Evolutionary conservation across 1,140 invertebrate genomes (phyloP), one percentile per base, ranked within the genome.

Genomic region (Drosophila mauritiana): DNA sequence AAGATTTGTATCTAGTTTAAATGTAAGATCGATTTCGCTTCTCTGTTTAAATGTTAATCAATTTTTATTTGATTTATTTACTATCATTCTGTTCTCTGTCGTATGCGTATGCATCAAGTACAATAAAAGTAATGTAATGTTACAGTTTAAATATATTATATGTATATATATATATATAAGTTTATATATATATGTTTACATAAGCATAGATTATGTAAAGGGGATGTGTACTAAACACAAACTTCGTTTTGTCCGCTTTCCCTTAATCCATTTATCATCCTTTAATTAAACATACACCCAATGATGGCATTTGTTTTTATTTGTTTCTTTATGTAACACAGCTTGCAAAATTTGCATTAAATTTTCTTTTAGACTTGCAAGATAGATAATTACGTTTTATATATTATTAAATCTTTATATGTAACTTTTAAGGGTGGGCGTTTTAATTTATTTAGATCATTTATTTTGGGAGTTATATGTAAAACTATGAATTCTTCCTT

Each of bases 361-460:
- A 58, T 80, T 42, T 73, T 31, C 43, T 78, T 49, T 40, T 69
- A 53, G 72, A 61, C 76, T 39, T 84, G 54, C 61, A 51, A 57
- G 52, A 56, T 75, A 84, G 58, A 77, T 83, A 51, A 74, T 74
- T 36, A 55, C 57, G 58, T 68, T 51, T 22, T 52, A 63, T 63
- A 46, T 78, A 49, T 51, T 65, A 48, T 74, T 49, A 56, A 45
- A 61, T 25, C n/a, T 51, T 51, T 67, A 76, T 56, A 72, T 82
- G 58, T 86, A 62, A 77, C 78, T 76, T 78, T 76, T 45, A 82
- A 86, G 83, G 83, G 83, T 86, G 83, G 83, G 84, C 79, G 48
- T 72, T 73, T 42, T 76, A 31, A 31, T 31, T 74, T 61, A 64
- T 48, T 72, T 63, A 55, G 57, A 63, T 76, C 58, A 53, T 48